These are phyloP conservation scores for Macroglossus sobrinus DNA, from an alignment of 2,113 vertebrate species.

Conservation along the genomic window DNA sequence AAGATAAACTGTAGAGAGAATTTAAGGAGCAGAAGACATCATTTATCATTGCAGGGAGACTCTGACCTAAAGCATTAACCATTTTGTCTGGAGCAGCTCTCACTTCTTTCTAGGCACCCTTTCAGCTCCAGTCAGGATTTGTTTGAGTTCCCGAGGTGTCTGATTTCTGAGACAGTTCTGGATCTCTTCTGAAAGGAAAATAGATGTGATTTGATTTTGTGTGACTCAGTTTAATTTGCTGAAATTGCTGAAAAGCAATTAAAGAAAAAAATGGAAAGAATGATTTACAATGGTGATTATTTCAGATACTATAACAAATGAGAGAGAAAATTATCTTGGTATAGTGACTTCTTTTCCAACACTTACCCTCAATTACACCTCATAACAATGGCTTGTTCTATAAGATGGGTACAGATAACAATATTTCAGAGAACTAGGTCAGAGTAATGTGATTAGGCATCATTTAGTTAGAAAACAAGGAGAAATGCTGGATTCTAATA, in stretches of 20 bases:
- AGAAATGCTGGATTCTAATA: not conserved
- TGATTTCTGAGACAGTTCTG: not conserved
- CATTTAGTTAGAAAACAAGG: not conserved
- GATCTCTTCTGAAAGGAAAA: not conserved
- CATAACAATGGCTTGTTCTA: not conserved
- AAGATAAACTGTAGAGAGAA: slow-evolving; percentile 9
- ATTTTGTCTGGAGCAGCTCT: not conserved
- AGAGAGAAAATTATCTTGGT: not conserved
- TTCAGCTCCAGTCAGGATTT: not conserved
- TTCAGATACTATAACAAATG: not conserved
- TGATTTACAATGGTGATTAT: not conserved
- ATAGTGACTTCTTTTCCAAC: not conserved
- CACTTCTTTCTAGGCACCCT: not conserved
- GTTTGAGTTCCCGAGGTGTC: not conserved
- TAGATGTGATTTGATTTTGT: not conserved
- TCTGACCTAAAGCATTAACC: not conserved
- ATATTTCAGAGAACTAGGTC: not conserved
- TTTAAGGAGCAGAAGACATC: not conserved
- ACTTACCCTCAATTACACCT: not conserved
- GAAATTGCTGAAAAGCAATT: not conserved
- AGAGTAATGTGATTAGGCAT: not conserved
- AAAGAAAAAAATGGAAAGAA: not conserved
- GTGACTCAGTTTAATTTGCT: not conserved
- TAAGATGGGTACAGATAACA: no score
- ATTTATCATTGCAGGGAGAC: not conserved